phyloP scores from a whole-genome alignment of 1,140 invertebrate genomes.

The Belonocnema kinseyi region DNA sequence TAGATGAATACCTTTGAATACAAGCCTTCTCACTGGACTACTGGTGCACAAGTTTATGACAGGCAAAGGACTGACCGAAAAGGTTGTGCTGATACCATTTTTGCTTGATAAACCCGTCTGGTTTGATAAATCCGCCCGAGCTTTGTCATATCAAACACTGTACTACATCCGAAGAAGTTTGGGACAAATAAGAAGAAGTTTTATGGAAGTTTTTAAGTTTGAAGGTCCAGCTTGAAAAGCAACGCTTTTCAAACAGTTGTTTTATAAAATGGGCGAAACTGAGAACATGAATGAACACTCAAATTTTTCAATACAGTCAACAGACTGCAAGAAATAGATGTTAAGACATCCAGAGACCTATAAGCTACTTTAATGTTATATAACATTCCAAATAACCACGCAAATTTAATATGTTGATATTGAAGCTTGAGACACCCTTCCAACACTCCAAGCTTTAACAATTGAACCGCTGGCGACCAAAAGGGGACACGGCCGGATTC shows the following conservation, averaged over 20 bases:
- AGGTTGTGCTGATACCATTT: constrained; percentile 47
- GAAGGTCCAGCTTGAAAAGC: constrained; percentile 46
- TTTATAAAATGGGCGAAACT: constrained; percentile 42
- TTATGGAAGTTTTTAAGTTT: no score
- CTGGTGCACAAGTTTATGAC: constrained; percentile 19
- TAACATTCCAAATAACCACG: no score
- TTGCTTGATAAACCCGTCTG: no score
- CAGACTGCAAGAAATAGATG: constrained; percentile 40
- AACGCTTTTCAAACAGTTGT: constrained; percentile 41
- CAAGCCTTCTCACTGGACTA: no score
- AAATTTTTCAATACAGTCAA: constrained; percentile 37
- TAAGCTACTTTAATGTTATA: no score
- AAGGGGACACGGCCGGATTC: no score
- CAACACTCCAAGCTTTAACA: constrained; percentile 31
- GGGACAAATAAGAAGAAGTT: constrained; percentile 41
- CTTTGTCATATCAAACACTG: constrained; percentile 49
- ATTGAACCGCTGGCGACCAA: no score
- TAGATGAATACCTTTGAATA: no score
- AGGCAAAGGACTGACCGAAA: constrained; percentile 40
- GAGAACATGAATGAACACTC: constrained; percentile 40
- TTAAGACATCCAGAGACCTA: no score
- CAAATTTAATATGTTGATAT: constrained; percentile 54
- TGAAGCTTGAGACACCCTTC: constrained; percentile 49
- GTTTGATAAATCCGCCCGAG: constrained; percentile 46
- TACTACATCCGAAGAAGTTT: constrained; percentile 43